phyloP scores from a whole-genome alignment of 1,140 invertebrate genomes.

The Conus betulinus region DNA sequence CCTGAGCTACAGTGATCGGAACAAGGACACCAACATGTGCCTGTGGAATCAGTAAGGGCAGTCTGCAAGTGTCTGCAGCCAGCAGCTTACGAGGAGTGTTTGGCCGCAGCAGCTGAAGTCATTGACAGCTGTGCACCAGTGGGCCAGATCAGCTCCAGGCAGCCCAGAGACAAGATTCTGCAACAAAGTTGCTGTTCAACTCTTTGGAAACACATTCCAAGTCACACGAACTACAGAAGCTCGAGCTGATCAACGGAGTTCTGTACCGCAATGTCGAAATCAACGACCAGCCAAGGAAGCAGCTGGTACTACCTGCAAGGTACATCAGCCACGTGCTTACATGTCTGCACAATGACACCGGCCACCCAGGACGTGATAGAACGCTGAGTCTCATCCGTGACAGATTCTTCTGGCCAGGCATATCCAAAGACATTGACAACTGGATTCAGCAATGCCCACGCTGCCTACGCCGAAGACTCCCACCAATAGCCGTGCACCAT shows the following conservation, averaged over 20 bases:
- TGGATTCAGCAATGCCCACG: background rate
- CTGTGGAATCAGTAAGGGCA: background rate
- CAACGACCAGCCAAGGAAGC: background rate
- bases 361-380: conserved; percentile 40
- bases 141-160: background rate
- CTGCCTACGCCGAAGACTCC: conserved; percentile 15
- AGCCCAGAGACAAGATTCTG: too few species aligned
- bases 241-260: background rate
- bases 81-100: background rate
- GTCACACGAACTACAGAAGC: too few species aligned
- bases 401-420: conserved; percentile 40
- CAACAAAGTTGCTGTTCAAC: too few species aligned
- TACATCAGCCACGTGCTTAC: background rate
- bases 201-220: too few species aligned
- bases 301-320: conserved; percentile 28
- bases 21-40: background rate
- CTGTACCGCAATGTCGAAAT: background rate
- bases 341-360: conserved; percentile 39
- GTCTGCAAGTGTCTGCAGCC: conserved; percentile 13
- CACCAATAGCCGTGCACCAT: background rate
- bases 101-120: background rate
- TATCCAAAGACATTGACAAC: conserved; percentile 35
- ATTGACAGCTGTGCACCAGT: background rate
- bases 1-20: background rate
- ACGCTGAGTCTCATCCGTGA: conserved; percentile 22